These are phyloP conservation scores for Ecdyonurus torrentis DNA, from an alignment of 2,888 invertebrate genomes.

Conservation along the genomic window DNA sequence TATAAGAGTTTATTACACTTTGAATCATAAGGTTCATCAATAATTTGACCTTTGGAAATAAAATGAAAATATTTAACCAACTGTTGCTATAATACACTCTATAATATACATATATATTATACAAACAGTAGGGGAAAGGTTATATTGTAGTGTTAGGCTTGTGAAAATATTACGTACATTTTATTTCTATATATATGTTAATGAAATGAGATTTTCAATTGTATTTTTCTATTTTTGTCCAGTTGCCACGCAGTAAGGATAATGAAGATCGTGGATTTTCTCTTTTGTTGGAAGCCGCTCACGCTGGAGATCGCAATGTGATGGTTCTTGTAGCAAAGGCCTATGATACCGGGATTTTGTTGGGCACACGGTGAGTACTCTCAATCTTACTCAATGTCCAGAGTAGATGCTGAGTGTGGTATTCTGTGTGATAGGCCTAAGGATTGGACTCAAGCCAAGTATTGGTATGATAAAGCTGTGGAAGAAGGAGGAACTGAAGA, in stretches of 20 bases:
- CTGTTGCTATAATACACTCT: too few species aligned
- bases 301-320: constrained; percentile 30
- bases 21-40: too few species aligned
- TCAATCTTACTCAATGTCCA: background rate
- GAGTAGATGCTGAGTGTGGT: background rate
- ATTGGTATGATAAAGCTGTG: constrained; percentile 27
- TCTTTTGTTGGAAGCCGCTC: constrained; percentile 24
- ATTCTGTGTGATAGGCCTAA: constrained; percentile 17
- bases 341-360: constrained; percentile 28
- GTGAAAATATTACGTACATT: too few species aligned
- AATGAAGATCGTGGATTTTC: constrained; percentile 23
- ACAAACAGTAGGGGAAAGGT: too few species aligned
- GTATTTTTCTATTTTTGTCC: too few species aligned
- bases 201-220: too few species aligned
- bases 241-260: constrained; percentile 15
- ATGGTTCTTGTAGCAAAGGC: constrained; percentile 33
- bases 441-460: constrained; percentile 25
- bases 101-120: too few species aligned
- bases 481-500: constrained; percentile 21
- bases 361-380: constrained; percentile 20
- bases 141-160: too few species aligned
- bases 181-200: too few species aligned
- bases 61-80: too few species aligned
- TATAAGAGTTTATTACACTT: too few species aligned
- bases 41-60: too few species aligned